These are phyloP conservation scores for Tragelaphus scriptus DNA, from an alignment of 2,113 vertebrate species.

Conservation along the genomic window DNA sequence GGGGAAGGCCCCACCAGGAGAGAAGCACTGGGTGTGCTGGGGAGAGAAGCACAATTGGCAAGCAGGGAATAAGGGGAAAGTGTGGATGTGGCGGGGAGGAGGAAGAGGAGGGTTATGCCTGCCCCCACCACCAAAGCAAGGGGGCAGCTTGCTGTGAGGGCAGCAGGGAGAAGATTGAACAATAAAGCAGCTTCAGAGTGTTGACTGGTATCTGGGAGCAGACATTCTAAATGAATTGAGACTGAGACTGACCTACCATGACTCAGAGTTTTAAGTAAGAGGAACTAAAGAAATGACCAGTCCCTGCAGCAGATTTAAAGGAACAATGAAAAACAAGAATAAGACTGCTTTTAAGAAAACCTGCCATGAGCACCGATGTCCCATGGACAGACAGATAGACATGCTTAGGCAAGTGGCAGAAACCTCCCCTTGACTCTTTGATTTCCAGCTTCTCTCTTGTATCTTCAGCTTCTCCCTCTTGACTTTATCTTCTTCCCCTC, in stretches of 20 bases:
- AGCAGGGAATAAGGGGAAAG: neutral
- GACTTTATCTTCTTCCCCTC: neutral
- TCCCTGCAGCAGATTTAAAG: neutral
- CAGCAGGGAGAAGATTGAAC: neutral
- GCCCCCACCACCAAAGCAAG: neutral
- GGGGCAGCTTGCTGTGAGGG: neutral
- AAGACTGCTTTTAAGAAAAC: neutral
- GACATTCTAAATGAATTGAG: neutral
- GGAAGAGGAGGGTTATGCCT: neutral
- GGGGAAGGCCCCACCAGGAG: neutral
- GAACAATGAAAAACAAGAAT: neutral
- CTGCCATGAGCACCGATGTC: accelerated
- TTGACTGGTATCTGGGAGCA: neutral
- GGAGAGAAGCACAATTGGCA: no score
- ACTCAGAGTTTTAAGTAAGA: neutral
- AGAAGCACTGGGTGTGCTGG: neutral
- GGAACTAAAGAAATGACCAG: neutral
- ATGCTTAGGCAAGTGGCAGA: neutral
- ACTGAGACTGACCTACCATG: neutral
- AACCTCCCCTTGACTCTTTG: neutral
- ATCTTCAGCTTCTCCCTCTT: neutral
- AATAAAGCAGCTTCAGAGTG: neutral
- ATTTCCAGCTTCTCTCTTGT: neutral
- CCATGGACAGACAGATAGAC: neutral
- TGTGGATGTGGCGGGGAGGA: accelerated